Percentiles rank a stretch among this genome's conserved stretches.
Conservation (phyloP, 2,888 invertebrate genomes). For the Coremacera marginata region DNA sequence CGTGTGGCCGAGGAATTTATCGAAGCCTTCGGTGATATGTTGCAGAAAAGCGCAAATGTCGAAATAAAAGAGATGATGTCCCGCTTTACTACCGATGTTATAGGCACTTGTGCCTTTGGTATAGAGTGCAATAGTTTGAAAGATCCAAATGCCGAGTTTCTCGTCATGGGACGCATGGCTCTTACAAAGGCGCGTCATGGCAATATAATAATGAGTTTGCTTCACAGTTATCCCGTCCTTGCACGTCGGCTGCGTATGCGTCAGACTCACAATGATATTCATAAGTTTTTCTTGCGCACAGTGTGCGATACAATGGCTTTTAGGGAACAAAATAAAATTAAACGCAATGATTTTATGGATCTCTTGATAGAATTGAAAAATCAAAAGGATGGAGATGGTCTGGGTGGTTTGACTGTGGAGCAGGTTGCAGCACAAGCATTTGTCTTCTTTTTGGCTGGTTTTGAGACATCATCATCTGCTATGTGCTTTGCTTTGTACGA, state of each 20-base stretch:
- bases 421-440: conserved; percentile 72
- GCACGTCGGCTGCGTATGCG: conserved; percentile 42
- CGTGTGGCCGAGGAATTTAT: conserved; percentile 53
- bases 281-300: conserved; percentile 56
- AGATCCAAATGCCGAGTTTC: conserved; percentile 65
- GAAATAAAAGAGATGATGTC: conserved; percentile 68
- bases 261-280: conserved; percentile 40
- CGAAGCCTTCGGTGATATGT: conserved; percentile 49
- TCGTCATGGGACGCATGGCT: conserved; percentile 51
- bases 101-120: conserved; percentile 70
- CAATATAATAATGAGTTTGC: conserved; percentile 35
- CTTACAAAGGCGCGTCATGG: conserved; percentile 48
- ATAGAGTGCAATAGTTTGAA: conserved; percentile 68
- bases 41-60: conserved; percentile 48
- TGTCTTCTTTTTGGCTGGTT: conserved; percentile 72
- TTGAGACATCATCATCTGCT: conserved; percentile 71
- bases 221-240: conserved; percentile 37
- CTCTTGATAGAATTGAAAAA: conserved; percentile 66
- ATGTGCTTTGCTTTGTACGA: conserved; percentile 71
- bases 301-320: conserved; percentile 65
- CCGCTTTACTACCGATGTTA: conserved; percentile 70
- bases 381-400: no score
- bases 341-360: conserved; percentile 69
- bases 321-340: conserved; percentile 57
- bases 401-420: conserved; percentile 57